Conservation (phyloP, 1,140 invertebrate genomes). For the Chionoecetes opilio region DNA sequence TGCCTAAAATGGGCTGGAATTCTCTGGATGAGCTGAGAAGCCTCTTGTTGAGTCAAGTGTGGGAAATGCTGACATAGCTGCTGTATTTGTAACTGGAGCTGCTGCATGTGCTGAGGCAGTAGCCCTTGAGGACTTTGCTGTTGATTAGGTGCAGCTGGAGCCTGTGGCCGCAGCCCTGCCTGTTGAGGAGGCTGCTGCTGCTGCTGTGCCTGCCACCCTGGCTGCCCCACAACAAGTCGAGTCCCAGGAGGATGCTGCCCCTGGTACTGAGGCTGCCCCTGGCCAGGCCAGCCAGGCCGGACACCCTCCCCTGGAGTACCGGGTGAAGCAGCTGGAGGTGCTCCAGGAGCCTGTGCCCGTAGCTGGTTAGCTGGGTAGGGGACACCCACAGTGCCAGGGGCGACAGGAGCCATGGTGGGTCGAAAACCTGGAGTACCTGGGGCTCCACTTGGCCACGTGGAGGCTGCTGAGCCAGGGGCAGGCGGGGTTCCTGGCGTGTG, state of each 20-base stretch:
- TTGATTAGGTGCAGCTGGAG: conserved; percentile 87
- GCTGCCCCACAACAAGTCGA: conserved; percentile 63
- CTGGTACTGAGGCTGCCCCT: conserved; percentile 70
- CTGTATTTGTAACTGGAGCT: conserved; percentile 87
- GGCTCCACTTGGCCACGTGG: conserved; percentile 56
- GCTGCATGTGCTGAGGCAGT: conserved; percentile 76
- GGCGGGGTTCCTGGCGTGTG: conserved; percentile 50
- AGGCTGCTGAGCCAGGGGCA: conserved; percentile 52
- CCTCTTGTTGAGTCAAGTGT: conserved; percentile 83
- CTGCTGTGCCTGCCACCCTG: conserved; percentile 76
- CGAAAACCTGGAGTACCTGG: conserved; percentile 41
- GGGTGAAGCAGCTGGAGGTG: conserved; percentile 13
- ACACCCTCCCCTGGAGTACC: conserved; percentile 54
- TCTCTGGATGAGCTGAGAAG: conserved; percentile 82
- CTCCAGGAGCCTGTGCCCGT: conserved; percentile 60
- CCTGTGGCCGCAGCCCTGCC: conserved; percentile 85
- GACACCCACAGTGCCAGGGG: conserved; percentile 62
- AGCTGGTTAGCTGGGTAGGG: conserved; percentile 67
- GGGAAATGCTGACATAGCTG: conserved; percentile 83
- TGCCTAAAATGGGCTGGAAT: conserved; percentile 76
- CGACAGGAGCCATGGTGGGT: conserved; percentile 56
- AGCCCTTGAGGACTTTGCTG: conserved; percentile 63
- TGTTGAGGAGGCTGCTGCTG: conserved; percentile 75
- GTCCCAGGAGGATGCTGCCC: conserved; percentile 57
- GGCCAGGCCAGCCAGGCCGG: conserved; percentile 61